These are phyloP conservation scores for Holocentrus rufus DNA, from an alignment of 2,797 vertebrate species.

Conservation along the genomic window DNA sequence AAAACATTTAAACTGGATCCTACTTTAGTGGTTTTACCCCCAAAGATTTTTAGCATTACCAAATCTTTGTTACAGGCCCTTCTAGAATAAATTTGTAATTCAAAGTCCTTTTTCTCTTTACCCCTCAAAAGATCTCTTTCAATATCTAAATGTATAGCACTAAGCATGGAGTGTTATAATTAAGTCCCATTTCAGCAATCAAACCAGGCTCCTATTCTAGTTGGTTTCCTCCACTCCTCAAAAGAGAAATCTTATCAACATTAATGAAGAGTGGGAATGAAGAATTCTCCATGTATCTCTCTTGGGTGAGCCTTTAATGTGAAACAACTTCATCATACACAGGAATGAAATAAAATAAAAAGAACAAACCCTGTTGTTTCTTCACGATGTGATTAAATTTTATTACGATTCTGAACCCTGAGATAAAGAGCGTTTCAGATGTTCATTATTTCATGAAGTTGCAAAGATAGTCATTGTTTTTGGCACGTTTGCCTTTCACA, in stretches of 20 bases:
- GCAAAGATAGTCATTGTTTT: slow-evolving; percentile 34
- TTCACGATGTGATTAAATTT: slow-evolving; percentile 36
- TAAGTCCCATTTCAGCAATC: slow-evolving; percentile 41
- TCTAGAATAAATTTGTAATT: neutral
- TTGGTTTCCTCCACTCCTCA: slow-evolving; percentile 37
- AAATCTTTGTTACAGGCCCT: neutral
- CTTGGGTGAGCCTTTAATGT: slow-evolving; percentile 53
- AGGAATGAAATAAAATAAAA: slow-evolving; percentile 37
- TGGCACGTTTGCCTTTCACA: slow-evolving; percentile 9
- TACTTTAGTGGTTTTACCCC: neutral
- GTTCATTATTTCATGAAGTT: slow-evolving; percentile 35
- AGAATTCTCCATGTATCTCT: slow-evolving; percentile 28
- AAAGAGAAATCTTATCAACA: slow-evolving; percentile 43
- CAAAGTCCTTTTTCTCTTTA: neutral
- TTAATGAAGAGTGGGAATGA: slow-evolving; percentile 57
- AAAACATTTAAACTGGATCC: no score
- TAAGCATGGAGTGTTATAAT: slow-evolving; percentile 36
- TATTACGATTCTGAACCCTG: slow-evolving; percentile 28
- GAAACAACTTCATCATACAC: slow-evolving; percentile 40
- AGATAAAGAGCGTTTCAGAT: slow-evolving; percentile 30
- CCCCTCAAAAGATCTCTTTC: slow-evolving; percentile 15
- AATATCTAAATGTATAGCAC: slow-evolving; percentile 15
- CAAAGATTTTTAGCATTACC: neutral
- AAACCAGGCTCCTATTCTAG: slow-evolving; percentile 41
- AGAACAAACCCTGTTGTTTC: slow-evolving; percentile 25